These are phyloP conservation scores for Pao palembangensis DNA, from an alignment of 2,113 vertebrate genomes.

Conservation along the genomic window DNA sequence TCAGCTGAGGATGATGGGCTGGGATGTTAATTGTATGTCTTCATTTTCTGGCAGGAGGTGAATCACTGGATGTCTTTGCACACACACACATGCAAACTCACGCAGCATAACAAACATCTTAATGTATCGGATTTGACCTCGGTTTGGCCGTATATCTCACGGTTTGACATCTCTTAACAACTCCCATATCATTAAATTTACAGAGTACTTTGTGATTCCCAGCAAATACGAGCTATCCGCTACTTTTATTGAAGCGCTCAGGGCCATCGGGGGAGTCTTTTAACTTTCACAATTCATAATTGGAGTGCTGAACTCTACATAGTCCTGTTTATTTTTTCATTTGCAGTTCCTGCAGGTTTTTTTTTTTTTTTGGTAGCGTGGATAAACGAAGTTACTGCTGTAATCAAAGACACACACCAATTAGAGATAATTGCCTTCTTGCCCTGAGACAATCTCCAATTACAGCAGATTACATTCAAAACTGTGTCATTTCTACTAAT, in stretches of 20 bases:
- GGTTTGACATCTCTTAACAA: constrained; percentile 4
- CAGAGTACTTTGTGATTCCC: constrained; percentile 16
- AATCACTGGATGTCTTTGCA: constrained; percentile 64
- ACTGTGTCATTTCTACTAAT: constrained; percentile 21
- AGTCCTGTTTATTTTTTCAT: constrained; percentile 63
- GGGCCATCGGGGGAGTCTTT: constrained; percentile 70
- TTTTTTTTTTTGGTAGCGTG: constrained; percentile 20
- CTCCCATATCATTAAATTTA: background rate
- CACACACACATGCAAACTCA: constrained; percentile 9
- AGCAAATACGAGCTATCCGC: constrained; percentile 47
- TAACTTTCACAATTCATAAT: constrained; percentile 65
- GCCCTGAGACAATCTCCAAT: constrained; percentile 44
- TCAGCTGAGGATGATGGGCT: constrained; percentile 74
- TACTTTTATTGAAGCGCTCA: constrained; percentile 66
- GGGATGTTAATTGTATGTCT: constrained; percentile 75
- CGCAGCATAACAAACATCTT: constrained; percentile 21
- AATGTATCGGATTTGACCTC: constrained; percentile 8
- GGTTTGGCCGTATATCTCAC: background rate
- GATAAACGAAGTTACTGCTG: constrained; percentile 57
- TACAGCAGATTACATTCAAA: constrained; percentile 28
- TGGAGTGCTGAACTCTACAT: constrained; percentile 51
- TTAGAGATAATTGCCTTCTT: constrained; percentile 62
- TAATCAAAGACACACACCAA: constrained; percentile 61
- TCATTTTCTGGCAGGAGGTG: constrained; percentile 74
- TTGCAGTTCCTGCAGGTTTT: constrained; percentile 49